Evolutionary conservation across 1,140 invertebrate genomes (phyloP).

Genomic region (Drosophila sproati): DNA sequence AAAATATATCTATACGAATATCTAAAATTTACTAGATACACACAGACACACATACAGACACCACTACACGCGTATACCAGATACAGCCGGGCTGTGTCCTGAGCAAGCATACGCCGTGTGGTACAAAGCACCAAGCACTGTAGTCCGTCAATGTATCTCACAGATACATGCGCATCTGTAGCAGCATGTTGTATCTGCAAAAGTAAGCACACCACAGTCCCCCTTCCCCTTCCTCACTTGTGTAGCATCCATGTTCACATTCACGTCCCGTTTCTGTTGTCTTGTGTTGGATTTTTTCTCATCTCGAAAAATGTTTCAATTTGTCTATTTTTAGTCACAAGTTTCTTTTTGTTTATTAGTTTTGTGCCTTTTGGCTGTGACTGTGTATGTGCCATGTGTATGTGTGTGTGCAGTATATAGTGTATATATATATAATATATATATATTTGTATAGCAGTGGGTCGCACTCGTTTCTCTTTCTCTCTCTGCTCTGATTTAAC

Average conservation of each 20-base stretch:
- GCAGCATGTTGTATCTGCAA: conserved; percentile 26
- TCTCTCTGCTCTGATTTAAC: conserved; percentile 68
- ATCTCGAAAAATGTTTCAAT: conserved; percentile 81
- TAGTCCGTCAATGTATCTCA: conserved; percentile 51
- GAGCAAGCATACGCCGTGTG: conserved; percentile 74
- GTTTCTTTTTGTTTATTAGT: conserved; percentile 84
- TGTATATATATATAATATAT: conserved; percentile 32
- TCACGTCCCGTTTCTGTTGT: conserved; percentile 35
- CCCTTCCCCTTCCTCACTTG: background rate
- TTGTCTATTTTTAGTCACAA: conserved; percentile 80
- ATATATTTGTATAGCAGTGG: conserved; percentile 62
- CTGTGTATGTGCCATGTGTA: conserved; percentile 26
- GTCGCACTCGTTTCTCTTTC: conserved; percentile 53
- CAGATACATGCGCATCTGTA: conserved; percentile 36
- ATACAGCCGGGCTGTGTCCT: conserved; percentile 53
- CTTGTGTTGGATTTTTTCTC: conserved; percentile 71
- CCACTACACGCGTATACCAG: conserved; percentile 8
- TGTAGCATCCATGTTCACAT: conserved; percentile 20
- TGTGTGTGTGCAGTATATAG: conserved; percentile 29
- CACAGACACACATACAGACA: conserved; percentile 12
- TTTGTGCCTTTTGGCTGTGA: conserved; percentile 51
- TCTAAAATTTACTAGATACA: conserved; percentile 74
- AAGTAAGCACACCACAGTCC: conserved; percentile 47
- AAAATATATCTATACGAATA: conserved; percentile 52
- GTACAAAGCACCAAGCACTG: conserved; percentile 34